phyloP scores from a whole-genome alignment of 2,888 invertebrate species.

The Prenolepis imparis region DNA sequence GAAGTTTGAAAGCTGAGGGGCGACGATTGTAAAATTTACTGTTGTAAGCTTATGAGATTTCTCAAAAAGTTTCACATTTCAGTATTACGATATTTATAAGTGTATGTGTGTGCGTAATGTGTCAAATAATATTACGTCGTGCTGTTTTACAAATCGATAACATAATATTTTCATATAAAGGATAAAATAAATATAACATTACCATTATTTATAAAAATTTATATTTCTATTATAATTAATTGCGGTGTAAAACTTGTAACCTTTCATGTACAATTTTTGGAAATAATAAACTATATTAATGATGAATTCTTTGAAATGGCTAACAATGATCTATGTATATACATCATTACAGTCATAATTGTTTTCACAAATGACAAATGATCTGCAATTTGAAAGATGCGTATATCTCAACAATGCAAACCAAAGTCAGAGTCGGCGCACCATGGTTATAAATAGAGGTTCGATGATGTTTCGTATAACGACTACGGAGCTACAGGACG shows the following conservation, averaged over 20 bases:
- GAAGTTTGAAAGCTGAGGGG: slow-evolving; percentile 32
- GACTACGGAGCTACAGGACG: slow-evolving; percentile 61
- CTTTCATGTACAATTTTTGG: neutral
- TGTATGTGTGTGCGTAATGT: slow-evolving; percentile 6
- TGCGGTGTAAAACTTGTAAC: neutral
- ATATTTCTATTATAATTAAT: neutral
- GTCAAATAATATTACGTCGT: neutral
- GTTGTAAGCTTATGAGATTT: slow-evolving; percentile 29
- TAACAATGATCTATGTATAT: neutral
- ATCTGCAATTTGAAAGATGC: slow-evolving; percentile 30
- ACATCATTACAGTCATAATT: neutral
- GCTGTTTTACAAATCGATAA: slow-evolving; percentile 27
- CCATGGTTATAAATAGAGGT: slow-evolving; percentile 58
- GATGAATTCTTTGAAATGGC: neutral
- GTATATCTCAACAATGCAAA: slow-evolving; percentile 30
- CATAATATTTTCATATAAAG: slow-evolving; percentile 13
- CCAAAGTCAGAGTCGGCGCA: slow-evolving; percentile 1
- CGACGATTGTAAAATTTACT: slow-evolving; percentile 55
- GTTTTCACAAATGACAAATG: slow-evolving; percentile 17
- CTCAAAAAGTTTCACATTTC: slow-evolving; percentile 68
- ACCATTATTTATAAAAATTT: neutral
- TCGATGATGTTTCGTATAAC: slow-evolving; percentile 57
- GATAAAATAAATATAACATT: neutral
- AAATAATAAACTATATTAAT: neutral
- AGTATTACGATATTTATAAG: slow-evolving; percentile 24